Conservation (phyloP, 2,888 invertebrate genomes). For the Malachius bipustulatus region DNA sequence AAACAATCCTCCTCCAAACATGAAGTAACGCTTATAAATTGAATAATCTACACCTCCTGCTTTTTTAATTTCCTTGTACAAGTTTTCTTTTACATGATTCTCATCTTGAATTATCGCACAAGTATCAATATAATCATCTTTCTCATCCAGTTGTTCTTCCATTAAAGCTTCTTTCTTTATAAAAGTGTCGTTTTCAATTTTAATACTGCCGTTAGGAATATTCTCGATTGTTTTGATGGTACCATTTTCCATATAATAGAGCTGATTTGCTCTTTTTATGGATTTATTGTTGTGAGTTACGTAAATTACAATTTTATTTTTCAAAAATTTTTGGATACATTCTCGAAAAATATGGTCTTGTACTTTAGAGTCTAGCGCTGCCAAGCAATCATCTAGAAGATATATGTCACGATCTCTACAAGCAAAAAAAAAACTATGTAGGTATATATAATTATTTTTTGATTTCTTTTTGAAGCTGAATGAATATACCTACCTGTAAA, state of each 20-base stretch:
- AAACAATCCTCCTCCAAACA: constrained; percentile 19
- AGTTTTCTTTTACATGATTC: constrained; percentile 14
- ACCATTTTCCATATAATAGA: constrained; percentile 20
- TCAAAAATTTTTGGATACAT: constrained; percentile 33
- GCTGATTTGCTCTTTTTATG: constrained; percentile 17
- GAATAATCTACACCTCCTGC: constrained; percentile 22
- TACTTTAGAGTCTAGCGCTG: constrained; percentile 62
- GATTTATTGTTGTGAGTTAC: constrained; percentile 20
- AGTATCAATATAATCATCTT: too few relatives aligned
- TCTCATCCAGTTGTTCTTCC: background rate
- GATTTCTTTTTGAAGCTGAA: background rate
- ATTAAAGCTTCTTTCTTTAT: background rate
- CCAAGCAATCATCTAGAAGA: constrained; percentile 64
- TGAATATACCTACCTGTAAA: constrained; percentile 51
- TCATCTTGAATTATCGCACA: too few relatives aligned
- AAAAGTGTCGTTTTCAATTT: background rate
- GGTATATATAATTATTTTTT: background rate
- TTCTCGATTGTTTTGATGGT: background rate
- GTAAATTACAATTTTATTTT: constrained; percentile 22
- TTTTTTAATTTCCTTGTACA: constrained; percentile 25
- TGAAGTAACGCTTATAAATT: constrained; percentile 25
- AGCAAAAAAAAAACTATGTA: background rate
- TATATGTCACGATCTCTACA: constrained; percentile 53
- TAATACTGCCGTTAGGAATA: background rate
- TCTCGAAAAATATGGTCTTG: constrained; percentile 55